Percentiles rank a stretch among this genome's conserved stretches.
phyloP scores from a whole-genome alignment of 2,797 vertebrate species.

The Channa striata region DNA sequence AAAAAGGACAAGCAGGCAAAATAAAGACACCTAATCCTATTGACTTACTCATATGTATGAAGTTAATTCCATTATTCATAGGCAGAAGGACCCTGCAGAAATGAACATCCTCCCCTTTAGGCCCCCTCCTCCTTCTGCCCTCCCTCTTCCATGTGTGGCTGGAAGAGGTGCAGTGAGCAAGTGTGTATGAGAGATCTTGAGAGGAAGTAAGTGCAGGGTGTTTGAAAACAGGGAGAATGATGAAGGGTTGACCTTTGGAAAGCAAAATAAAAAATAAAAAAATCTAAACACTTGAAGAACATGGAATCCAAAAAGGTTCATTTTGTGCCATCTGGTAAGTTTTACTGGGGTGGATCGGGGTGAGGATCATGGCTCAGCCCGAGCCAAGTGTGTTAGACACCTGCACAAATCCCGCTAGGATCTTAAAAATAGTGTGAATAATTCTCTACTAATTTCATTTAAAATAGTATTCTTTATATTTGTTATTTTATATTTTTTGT shows the following conservation, averaged over 20 bases:
- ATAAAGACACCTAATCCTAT: neutral
- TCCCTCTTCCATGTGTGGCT: slow-evolving; percentile 62
- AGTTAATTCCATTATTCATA: neutral
- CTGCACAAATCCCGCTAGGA: slow-evolving; percentile 21
- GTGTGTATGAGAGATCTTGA: slow-evolving; percentile 28
- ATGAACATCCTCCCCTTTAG: slow-evolving; percentile 8
- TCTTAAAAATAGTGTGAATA: neutral
- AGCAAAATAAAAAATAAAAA: slow-evolving; percentile 39
- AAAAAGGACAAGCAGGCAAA: neutral
- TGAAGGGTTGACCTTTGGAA: slow-evolving; percentile 79
- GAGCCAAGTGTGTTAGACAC: slow-evolving; percentile 60
- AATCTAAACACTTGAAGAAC: slow-evolving; percentile 58
- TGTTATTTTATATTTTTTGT: neutral
- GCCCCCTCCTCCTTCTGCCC: slow-evolving; percentile 23
- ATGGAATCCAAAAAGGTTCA: slow-evolving; percentile 80
- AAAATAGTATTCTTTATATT: neutral
- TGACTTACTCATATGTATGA: neutral
- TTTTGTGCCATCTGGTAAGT: slow-evolving; percentile 83
- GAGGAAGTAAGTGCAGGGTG: slow-evolving; percentile 29
- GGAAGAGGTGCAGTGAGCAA: slow-evolving; percentile 50
- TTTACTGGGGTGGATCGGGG: slow-evolving; percentile 45
- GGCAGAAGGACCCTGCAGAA: slow-evolving; percentile 68
- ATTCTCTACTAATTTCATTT: neutral
- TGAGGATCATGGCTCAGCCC: slow-evolving; percentile 55
- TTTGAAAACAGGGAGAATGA: slow-evolving; percentile 62